Evolutionary conservation across 2,113 vertebrate genomes (phyloP).

Genomic region (Pelecanus crispus): DNA sequence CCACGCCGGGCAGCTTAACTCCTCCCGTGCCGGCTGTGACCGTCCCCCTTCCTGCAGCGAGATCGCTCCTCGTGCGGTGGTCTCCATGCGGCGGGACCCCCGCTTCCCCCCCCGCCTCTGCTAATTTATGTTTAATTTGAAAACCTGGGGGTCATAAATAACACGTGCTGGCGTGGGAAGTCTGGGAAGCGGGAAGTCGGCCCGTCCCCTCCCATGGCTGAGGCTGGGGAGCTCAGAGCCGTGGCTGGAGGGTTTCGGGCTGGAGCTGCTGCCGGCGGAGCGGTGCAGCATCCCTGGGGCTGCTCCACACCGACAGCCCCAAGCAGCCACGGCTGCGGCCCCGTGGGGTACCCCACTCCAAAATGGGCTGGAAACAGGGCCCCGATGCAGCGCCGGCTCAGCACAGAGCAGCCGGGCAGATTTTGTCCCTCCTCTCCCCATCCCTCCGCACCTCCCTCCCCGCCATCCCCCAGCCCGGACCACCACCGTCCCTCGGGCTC

Average conservation of each 20-base stretch:
- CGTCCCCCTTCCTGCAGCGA: background rate
- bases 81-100: background rate
- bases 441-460: background rate
- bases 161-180: constrained; percentile 22
- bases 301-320: background rate
- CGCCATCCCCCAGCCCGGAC: rapidly evolving
- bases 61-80: rapidly evolving
- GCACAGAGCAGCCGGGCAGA: background rate
- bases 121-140: background rate
- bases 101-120: background rate
- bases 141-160: constrained; percentile 54
- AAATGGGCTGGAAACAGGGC: rapidly evolving
- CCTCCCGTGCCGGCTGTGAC: background rate
- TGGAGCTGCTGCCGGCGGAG: background rate
- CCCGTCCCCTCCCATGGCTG: background rate
- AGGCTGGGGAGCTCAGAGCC: background rate
- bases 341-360: rapidly evolving
- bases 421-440: background rate
- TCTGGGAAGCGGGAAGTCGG: constrained; percentile 52
- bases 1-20: constrained; percentile 52
- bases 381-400: background rate
- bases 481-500: rapidly evolving
- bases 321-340: rapidly evolving
- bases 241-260: background rate
- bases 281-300: background rate